Base-by-base conservation (phyloP, 2,888 invertebrate genomes). In the Hydrotaea diabolus region DNA sequence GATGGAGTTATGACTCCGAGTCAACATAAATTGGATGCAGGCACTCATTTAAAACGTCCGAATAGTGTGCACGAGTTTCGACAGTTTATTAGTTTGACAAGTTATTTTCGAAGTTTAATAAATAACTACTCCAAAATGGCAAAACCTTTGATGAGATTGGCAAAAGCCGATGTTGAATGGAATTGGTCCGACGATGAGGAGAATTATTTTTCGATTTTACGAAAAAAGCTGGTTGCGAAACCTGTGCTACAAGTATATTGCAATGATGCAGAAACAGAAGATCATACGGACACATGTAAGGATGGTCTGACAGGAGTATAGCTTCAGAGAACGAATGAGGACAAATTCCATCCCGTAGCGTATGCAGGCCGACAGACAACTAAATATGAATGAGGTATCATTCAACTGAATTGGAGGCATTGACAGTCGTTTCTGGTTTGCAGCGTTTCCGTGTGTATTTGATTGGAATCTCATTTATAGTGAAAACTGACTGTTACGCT, bases 231-330 rank as follows among this genome's bases (percentile, higher is more conserved):
- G 8, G 66, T 15, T 73, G 0, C 46, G 76, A 17, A 31, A 59
- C 13, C 83, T 72, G 2, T 73, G 39, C 0, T 66, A 76, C 46
- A 19, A 0, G 73, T 83, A 49, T 83, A 83, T 49, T 80, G 55
- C 0, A 49, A 57, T 11, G 59, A 39, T 2, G 79, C 77, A n/a
- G 62, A 75, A 84, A 80, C 77, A 13, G 74, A 84, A 46, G 39
- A 77, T 31, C 80, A 83, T 11, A 83, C 83, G 7, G 83, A 83
- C 39, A 77, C 83, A 13, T 80, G 80, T 66, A 53, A 77, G 66
- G 19, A 62, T 69, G 79, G 80, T 36, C n/a, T 83, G 15, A 77
- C 66, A 17, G 77, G 77, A 43, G 73, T 84, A 17, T 55, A 80
- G 15, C 17, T 84, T 7, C 83, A 84, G 66, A 69, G 49, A 23